A percentile compares a stretch with the other conserved stretches of the same genome.
Conservation (phyloP, 2,888 invertebrate genomes). For the Stomorhina lunata region DNA sequence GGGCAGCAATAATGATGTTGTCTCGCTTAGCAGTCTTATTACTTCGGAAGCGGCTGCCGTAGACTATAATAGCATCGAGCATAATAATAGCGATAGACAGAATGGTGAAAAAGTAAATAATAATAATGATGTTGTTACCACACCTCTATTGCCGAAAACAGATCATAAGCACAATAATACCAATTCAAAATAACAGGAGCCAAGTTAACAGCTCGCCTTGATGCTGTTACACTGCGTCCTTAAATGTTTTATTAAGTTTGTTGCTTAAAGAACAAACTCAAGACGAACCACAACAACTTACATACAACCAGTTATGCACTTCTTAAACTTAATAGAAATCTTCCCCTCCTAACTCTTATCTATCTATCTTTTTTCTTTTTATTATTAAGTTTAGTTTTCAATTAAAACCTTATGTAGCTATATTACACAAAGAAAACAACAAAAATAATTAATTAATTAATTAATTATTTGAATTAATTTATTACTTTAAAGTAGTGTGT, state of each 20-base stretch:
- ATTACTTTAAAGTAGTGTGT: not conserved
- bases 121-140: conserved; percentile 68
- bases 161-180: conserved; percentile 56
- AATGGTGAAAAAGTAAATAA: conserved; percentile 71
- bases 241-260: conserved; percentile 39
- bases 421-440: too few relatives aligned
- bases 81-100: conserved; percentile 69
- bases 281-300: conserved; percentile 14
- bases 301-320: conserved; percentile 60
- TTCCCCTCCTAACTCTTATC: conserved; percentile 22
- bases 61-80: conserved; percentile 64
- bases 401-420: not conserved
- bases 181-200: conserved; percentile 69
- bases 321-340: conserved; percentile 57
- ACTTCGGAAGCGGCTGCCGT: conserved; percentile 72
- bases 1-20: conserved; percentile 72
- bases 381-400: conserved; percentile 7
- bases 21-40: conserved; percentile 74
- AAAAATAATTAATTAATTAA: not conserved
- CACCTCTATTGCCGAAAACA: conserved; percentile 72
- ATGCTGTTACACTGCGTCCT: conserved; percentile 55
- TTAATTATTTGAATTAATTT: conserved; percentile 2
- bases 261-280: conserved; percentile 23
- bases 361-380: conserved; percentile 7
- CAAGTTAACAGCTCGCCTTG: conserved; percentile 65